phyloP scores from a whole-genome alignment of 1,140 invertebrate genomes.

The Drosophila orosa region DNA sequence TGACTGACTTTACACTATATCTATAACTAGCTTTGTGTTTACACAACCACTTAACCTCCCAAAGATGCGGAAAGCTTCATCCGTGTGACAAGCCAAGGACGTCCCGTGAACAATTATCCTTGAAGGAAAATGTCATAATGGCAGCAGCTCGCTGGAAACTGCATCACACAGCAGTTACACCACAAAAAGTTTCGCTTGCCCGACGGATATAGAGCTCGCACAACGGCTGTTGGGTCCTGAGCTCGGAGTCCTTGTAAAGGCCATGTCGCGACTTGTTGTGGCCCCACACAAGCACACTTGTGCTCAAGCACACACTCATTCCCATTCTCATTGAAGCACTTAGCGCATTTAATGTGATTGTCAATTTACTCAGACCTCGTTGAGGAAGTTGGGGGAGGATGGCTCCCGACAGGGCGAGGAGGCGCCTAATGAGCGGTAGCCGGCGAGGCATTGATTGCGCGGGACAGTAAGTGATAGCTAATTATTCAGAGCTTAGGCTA shows the following conservation, averaged over 20 bases:
- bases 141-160: slow-evolving; percentile 24
- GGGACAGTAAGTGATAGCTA: neutral
- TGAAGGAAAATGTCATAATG: slow-evolving; percentile 62
- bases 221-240: slow-evolving; percentile 52
- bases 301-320: slow-evolving; percentile 20
- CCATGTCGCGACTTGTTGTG: slow-evolving; percentile 40
- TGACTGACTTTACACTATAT: neutral
- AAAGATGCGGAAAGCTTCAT: slow-evolving; percentile 9
- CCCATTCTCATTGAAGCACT: slow-evolving; percentile 47
- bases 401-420: neutral
- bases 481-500: slow-evolving; percentile 10
- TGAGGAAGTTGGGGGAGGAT: slow-evolving; percentile 7
- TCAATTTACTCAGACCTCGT: slow-evolving; percentile 62
- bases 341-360: slow-evolving; percentile 75
- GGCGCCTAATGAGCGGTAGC: slow-evolving; percentile 49
- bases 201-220: slow-evolving; percentile 40
- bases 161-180: slow-evolving; percentile 18
- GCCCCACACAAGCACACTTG: slow-evolving; percentile 8
- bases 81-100: slow-evolving; percentile 51
- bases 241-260: slow-evolving; percentile 34
- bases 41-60: slow-evolving; percentile 46
- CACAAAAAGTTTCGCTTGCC: slow-evolving; percentile 35
- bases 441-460: neutral
- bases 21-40: slow-evolving; percentile 6
- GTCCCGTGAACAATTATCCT: slow-evolving; percentile 64